Conservation (phyloP, 2,113 vertebrate genomes). For the Gracilinanus agilis region DNA sequence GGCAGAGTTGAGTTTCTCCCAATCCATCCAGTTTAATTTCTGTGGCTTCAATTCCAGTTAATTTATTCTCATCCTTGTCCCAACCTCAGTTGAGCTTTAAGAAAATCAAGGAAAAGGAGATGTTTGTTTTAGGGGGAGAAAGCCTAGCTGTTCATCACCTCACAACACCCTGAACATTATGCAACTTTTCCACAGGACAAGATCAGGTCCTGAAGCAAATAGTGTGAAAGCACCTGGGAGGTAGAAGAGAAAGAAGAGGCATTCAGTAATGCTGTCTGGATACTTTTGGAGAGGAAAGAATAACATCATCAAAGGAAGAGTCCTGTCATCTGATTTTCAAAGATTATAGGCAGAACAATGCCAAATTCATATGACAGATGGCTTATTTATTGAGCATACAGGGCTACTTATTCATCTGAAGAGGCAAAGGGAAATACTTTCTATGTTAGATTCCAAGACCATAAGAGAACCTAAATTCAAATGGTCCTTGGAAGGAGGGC, state of each 20-base stretch:
- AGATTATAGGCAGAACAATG: conserved; percentile 71
- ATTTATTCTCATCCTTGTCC: conserved; percentile 53
- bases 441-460: conserved; percentile 63
- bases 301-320: conserved; percentile 60
- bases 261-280: conserved; percentile 22
- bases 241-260: conserved; percentile 27
- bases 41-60: conserved; percentile 8
- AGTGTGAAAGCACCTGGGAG: conserved; percentile 48
- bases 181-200: conserved; percentile 48
- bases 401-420: conserved; percentile 71
- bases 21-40: conserved; percentile 25
- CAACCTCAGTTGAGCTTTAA: conserved; percentile 41
- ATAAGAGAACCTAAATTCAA: conserved; percentile 51
- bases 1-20: conserved; percentile 26
- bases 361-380: conserved; percentile 71
- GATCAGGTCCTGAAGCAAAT: conserved; percentile 37
- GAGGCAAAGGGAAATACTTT: conserved; percentile 65
- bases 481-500: conserved; percentile 5
- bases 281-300: conserved; percentile 64
- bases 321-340: conserved; percentile 57
- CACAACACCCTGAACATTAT: conserved; percentile 40
- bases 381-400: conserved; percentile 44
- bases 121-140: conserved; percentile 42
- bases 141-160: conserved; percentile 43
- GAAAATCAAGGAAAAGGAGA: conserved; percentile 47